Evolutionary conservation across 23 tunicate genomes (phyloP).

Genomic region (Diplosoma virens): DNA sequence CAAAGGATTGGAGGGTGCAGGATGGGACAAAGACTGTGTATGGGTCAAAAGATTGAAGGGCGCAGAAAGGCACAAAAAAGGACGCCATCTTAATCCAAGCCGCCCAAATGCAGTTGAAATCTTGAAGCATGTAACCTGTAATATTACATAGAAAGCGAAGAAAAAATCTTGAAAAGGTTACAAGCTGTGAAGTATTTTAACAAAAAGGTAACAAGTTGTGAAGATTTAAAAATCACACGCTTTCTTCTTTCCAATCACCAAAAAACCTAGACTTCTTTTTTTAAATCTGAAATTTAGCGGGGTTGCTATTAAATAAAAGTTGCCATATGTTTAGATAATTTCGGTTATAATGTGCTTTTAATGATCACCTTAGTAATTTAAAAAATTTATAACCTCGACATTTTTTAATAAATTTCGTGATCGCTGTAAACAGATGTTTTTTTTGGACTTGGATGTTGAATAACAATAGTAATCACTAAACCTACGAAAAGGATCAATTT

Average conservation of each 20-base stretch:
- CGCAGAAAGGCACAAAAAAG: constrained; percentile 97
- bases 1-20: too few relatives aligned
- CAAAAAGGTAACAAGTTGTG: too few relatives aligned
- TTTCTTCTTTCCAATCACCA: background rate
- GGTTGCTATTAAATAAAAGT: too few relatives aligned
- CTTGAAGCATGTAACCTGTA: constrained; percentile 84
- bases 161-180: constrained; percentile 96
- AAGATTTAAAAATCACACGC: background rate
- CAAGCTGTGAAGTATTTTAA: background rate
- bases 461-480: too few relatives aligned
- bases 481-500: too few relatives aligned
- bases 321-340: background rate
- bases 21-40: constrained; percentile 96
- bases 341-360: background rate
- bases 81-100: constrained; percentile 83
- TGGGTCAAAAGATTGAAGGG: constrained; percentile 98
- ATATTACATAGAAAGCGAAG: constrained; percentile 94
- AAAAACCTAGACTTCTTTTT: background rate
- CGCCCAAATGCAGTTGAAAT: constrained; percentile 91
- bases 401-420: too few relatives aligned
- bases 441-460: too few relatives aligned
- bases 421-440: too few relatives aligned
- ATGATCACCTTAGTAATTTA: too few relatives aligned
- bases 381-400: too few relatives aligned
- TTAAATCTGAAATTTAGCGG: background rate